Conservation (phyloP, 1,140 invertebrate genomes). For the Druon quercuslanigerum region DNA sequence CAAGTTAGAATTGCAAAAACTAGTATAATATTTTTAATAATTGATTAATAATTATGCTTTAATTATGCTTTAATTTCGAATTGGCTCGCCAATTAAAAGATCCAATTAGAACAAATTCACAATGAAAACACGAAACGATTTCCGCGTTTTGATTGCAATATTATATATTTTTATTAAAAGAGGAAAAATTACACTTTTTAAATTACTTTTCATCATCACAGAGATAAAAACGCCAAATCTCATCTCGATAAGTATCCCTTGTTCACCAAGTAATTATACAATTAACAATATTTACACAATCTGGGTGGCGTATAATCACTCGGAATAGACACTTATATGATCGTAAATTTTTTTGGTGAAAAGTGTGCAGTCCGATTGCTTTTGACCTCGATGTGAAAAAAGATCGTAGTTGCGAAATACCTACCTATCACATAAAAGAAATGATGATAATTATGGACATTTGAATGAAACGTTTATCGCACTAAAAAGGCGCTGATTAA, state of each 20-base stretch:
- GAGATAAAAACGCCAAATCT: slow-evolving; percentile 5
- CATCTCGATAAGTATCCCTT: slow-evolving; percentile 4
- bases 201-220: too few species aligned
- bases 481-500: slow-evolving; percentile 65
- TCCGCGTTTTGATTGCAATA: too few species aligned
- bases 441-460: slow-evolving; percentile 70
- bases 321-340: neutral
- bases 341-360: neutral
- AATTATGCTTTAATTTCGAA: too few species aligned
- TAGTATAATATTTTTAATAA: too few species aligned
- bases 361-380: slow-evolving; percentile 15
- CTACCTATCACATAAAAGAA: slow-evolving; percentile 69
- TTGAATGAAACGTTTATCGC: slow-evolving; percentile 71
- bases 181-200: too few species aligned
- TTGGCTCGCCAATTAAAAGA: too few species aligned
- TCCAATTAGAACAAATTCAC: too few species aligned
- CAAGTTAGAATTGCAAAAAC: too few species aligned
- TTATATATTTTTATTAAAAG: neutral
- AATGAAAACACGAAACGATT: too few species aligned
- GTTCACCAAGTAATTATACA: neutral
- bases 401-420: slow-evolving; percentile 34
- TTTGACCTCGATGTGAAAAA: slow-evolving; percentile 24
- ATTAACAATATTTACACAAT: slow-evolving; percentile 29
- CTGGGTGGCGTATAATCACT: neutral
- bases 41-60: too few species aligned